phyloP scores from a whole-genome alignment of 2,113 vertebrate species.

The Tonatia bakeri region DNA sequence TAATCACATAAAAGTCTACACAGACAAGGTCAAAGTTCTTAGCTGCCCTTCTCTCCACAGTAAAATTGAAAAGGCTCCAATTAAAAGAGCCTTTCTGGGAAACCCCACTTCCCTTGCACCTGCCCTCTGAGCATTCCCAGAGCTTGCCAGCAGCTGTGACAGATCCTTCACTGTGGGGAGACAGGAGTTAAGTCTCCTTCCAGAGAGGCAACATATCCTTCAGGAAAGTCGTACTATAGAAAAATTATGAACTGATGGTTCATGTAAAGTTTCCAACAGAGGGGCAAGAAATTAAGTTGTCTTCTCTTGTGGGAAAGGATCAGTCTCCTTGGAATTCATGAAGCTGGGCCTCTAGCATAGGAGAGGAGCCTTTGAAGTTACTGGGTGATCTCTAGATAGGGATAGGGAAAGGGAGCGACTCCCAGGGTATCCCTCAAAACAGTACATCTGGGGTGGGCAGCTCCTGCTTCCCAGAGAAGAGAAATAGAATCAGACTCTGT shows the following conservation, averaged over 20 bases:
- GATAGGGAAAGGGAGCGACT: too few relatives aligned
- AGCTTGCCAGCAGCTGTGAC: background rate
- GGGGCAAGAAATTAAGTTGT: background rate
- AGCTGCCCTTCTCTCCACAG: background rate
- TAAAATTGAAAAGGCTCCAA: background rate
- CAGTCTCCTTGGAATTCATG: background rate
- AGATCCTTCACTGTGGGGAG: background rate
- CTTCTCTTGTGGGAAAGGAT: background rate
- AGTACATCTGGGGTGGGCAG: background rate
- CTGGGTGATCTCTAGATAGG: background rate
- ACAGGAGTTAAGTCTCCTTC: background rate
- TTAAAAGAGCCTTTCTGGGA: background rate
- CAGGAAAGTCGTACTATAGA: background rate
- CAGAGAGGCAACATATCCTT: background rate
- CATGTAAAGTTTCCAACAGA: background rate
- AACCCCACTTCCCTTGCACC: background rate
- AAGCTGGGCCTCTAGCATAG: background rate
- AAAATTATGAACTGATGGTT: background rate
- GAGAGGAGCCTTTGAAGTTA: background rate
- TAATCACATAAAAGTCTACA: conserved; percentile 53
- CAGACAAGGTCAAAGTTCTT: conserved; percentile 38
- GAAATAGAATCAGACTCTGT: background rate
- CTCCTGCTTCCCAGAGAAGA: background rate
- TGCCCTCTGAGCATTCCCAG: background rate
- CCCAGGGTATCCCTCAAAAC: background rate